Percentiles rank a stretch among this genome's conserved stretches.
Conservation (phyloP, 1,140 invertebrate species). For the Drosophila parvula region DNA sequence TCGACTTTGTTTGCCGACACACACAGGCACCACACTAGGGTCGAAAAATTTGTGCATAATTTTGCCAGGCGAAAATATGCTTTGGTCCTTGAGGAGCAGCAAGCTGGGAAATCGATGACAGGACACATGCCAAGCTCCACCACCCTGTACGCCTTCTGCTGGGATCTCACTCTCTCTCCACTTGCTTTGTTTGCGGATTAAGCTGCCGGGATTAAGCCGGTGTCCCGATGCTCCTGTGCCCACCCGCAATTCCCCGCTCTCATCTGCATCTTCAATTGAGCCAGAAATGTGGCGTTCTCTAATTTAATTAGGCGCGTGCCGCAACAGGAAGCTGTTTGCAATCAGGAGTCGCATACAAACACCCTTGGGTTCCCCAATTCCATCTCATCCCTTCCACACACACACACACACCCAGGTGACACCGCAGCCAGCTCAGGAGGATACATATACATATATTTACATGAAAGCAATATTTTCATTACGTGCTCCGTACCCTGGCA, state of each 20-base stretch:
- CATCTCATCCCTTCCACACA: not conserved
- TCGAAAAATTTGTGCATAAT: slow-evolving; percentile 69
- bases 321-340: slow-evolving; percentile 42
- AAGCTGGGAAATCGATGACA: slow-evolving; percentile 45
- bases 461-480: slow-evolving; percentile 70
- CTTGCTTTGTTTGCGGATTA: slow-evolving; percentile 46
- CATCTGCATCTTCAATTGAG: slow-evolving; percentile 47
- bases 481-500: slow-evolving; percentile 45
- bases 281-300: slow-evolving; percentile 64
- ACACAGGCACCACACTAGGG: slow-evolving; percentile 17
- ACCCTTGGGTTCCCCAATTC: slow-evolving; percentile 10
- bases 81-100: slow-evolving; percentile 47
- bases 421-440: not conserved
- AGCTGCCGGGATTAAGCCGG: slow-evolving; percentile 7
- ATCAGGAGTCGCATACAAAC: slow-evolving; percentile 52
- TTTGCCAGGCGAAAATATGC: slow-evolving; percentile 65
- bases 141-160: not conserved
- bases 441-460: slow-evolving; percentile 37
- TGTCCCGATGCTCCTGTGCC: not conserved
- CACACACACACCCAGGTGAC: not conserved
- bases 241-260: slow-evolving; percentile 15
- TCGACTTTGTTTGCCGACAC: slow-evolving; percentile 57
- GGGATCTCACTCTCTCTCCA: slow-evolving; percentile 18
- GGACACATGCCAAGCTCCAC: slow-evolving; percentile 24
- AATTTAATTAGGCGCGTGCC: slow-evolving; percentile 77